Base-by-base conservation (phyloP, 2,888 invertebrate species). In the Ditylenchus weischeri region DNA sequence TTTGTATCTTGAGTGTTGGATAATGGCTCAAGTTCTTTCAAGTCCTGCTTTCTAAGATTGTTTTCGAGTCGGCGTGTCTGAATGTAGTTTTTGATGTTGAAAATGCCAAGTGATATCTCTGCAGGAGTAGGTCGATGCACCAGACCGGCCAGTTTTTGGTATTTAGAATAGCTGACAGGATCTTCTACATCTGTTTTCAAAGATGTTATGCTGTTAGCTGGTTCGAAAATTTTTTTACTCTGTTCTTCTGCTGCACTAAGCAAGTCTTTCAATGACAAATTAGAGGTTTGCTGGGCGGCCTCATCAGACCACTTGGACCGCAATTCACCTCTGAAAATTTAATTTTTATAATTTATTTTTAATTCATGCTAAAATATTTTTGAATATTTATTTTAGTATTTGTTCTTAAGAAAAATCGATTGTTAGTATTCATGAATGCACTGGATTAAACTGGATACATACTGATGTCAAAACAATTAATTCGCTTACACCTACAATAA, bases 231-330 rank as follows among this genome's bases (percentile, higher is more conserved):
- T 29, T 54, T 13, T 11, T 54, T 21, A 18, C 15, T 54, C 54
- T 23, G 29, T 18, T 54, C 54, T 23, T 54, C 54, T 54, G 21
- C 21, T 18, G 2, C 4, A 10, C 54, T 54, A 2, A 54, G n/a
- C n/a, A 54, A n/a, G n/a, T 54, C 54, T 29, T 54, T 54, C 54
- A 54, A 54, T 11, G 54, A 54, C 21, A 54, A 11, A 10, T 54
- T 29, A 1, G 54, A 54, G 29, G n/a, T 21, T 51, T 11, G 54
- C 13, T 23, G 29, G 11, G 50, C n/a, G 3, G 29, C 54, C n/a
- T 23, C 23, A 54, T 21, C 10, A 2, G 21, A 21, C 54, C 54
- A 54, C 54, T 54, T 54, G 21, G 54, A 54, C 7, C 54, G 5
- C 54, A 54, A 2, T 29, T n/a, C 23, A 10, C n/a, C 11, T 54